phyloP scores from a whole-genome alignment of 2,888 invertebrate species.

The Patella depressa region DNA sequence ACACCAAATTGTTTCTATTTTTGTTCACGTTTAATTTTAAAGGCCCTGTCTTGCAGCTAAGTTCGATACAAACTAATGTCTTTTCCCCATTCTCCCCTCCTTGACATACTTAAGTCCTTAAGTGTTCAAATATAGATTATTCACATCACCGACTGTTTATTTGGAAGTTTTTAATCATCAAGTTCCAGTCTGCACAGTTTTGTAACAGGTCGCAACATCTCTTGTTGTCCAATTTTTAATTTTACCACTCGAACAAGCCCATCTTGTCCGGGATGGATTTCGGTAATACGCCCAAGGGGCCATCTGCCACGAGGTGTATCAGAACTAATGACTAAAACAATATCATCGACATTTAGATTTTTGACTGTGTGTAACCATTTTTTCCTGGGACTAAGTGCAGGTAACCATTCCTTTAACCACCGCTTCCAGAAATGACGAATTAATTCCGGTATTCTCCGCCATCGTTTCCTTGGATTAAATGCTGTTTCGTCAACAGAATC shows the following conservation, averaged over 20 bases:
- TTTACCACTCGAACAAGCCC: slow-evolving; percentile 3
- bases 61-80: not conserved
- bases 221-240: not conserved
- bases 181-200: slow-evolving; percentile 8
- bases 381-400: not conserved
- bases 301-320: not conserved
- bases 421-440: not conserved
- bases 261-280: not conserved
- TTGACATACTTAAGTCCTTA: too few relatives aligned
- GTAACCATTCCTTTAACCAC: slow-evolving; percentile 11
- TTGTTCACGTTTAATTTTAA: too few relatives aligned
- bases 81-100: not conserved
- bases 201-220: slow-evolving; percentile 4
- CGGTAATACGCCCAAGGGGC: not conserved
- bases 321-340: not conserved
- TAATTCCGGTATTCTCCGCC: too few relatives aligned
- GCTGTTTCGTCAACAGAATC: too few relatives aligned
- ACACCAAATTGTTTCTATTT: too few relatives aligned
- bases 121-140: too few relatives aligned
- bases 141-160: too few relatives aligned
- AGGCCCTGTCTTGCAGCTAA: too few relatives aligned
- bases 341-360: not conserved
- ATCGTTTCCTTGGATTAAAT: too few relatives aligned
- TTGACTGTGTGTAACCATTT: not conserved
- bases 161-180: too few relatives aligned